Evolutionary conservation across 2,113 vertebrate species (phyloP).

Genomic region (Scolopax mira): DNA sequence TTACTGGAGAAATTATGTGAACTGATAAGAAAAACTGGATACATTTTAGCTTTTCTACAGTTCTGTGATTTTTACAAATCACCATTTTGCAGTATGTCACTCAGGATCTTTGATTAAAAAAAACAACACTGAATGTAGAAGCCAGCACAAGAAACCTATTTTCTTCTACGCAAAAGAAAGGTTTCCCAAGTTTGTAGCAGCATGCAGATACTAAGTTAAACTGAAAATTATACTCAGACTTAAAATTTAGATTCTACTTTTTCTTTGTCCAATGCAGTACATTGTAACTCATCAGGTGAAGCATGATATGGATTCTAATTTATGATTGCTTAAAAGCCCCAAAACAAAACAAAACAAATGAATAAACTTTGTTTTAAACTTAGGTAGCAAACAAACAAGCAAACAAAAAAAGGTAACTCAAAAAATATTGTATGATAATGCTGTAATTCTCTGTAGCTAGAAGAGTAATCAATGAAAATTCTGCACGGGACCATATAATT

Average conservation of each 20-base stretch:
- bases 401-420: neutral
- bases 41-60: neutral
- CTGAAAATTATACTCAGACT: neutral
- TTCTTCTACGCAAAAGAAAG: neutral
- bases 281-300: neutral
- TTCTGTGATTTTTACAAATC: neutral
- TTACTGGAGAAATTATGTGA: slow-evolving; percentile 4
- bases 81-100: neutral
- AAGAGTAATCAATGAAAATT: neutral
- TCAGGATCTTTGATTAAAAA: neutral
- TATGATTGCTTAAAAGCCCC: neutral
- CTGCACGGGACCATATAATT: neutral
- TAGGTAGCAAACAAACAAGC: neutral
- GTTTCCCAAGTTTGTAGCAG: neutral
- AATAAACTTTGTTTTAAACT: neutral
- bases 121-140: neutral
- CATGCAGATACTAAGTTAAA: neutral
- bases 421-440: neutral
- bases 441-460: neutral
- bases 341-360: neutral
- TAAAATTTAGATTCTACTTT: neutral
- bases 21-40: neutral
- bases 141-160: neutral
- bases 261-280: neutral
- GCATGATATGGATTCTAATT: neutral